phyloP scores from a whole-genome alignment of 92 coral and sea anemone genomes.

The Epizoanthus rinbou region DNA sequence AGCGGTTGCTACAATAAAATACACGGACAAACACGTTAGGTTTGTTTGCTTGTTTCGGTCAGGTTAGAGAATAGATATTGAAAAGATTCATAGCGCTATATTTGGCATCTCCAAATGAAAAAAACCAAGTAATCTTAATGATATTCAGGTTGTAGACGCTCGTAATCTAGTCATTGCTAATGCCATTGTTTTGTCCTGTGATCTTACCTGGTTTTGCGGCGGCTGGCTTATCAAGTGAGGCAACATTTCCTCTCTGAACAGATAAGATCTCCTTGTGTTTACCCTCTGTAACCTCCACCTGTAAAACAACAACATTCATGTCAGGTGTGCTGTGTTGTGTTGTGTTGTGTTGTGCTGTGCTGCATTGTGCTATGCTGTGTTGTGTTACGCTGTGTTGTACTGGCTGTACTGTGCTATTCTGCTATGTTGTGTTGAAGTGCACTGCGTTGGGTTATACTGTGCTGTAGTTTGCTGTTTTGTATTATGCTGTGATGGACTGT shows the following conservation, averaged over 20 bases:
- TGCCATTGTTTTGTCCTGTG: not conserved
- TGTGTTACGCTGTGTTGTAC: not conserved
- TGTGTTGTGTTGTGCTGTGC: not conserved
- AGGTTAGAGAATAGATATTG: too few species aligned
- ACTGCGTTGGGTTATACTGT: not conserved
- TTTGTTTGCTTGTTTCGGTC: not conserved
- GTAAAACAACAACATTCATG: not conserved
- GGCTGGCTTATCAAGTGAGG: slow-evolving; percentile 34
- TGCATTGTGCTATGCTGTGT: not conserved
- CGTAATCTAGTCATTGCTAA: not conserved
- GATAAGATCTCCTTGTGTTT: slow-evolving; percentile 28
- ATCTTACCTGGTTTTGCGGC: slow-evolving; percentile 5
- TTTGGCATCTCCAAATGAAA: too few species aligned
- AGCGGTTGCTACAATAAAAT: not conserved
- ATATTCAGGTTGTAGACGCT: not conserved
- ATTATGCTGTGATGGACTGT: not conserved
- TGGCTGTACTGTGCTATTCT: not conserved
- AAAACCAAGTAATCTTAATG: not conserved
- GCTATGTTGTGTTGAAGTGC: too few species aligned
- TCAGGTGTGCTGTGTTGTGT: not conserved
- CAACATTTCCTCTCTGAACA: slow-evolving; percentile 28
- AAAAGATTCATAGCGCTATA: too few species aligned
- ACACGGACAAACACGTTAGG: not conserved
- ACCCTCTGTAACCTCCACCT: slow-evolving; percentile 42
- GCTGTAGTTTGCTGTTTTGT: not conserved